These are phyloP conservation scores for Turdus rufiventris DNA, from an alignment of 2,113 vertebrate genomes.

Conservation along the genomic window DNA sequence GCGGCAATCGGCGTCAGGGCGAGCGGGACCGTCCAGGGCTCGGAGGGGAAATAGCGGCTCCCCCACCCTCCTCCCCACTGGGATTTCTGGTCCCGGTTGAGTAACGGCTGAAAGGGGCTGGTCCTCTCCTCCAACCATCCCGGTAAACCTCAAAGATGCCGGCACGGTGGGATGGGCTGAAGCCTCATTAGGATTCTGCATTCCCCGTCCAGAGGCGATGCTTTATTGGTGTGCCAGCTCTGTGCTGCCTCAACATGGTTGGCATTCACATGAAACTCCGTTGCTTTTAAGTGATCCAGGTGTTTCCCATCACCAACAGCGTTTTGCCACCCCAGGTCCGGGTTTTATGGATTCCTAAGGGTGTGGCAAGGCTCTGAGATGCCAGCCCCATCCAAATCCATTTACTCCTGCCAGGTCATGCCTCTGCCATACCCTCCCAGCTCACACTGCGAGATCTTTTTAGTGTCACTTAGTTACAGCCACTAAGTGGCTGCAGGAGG, in stretches of 20 bases:
- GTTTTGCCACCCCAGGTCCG: accelerated
- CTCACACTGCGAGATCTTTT: accelerated
- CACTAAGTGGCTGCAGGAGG: not conserved
- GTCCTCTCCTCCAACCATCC: not conserved
- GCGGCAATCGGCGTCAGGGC: accelerated
- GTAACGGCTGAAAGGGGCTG: not conserved
- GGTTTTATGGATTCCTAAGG: not conserved
- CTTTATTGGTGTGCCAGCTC: not conserved
- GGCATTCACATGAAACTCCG: accelerated
- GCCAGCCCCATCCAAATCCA: not conserved
- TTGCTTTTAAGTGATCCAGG: not conserved
- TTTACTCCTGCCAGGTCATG: not conserved
- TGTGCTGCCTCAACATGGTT: accelerated
- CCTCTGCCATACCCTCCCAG: not conserved
- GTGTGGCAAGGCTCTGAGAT: not conserved
- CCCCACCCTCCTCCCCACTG: constrained; percentile 6
- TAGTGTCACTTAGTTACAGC: not conserved
- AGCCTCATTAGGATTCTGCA: not conserved
- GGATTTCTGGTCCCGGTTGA: not conserved
- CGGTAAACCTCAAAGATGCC: not conserved
- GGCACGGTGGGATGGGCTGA: not conserved
- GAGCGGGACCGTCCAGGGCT: not conserved
- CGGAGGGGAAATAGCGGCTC: constrained; percentile 9
- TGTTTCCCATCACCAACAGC: not conserved
- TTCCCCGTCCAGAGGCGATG: not conserved